A percentile compares a stretch with the other conserved stretches of the same genome.
These are phyloP conservation scores for Clupea harengus DNA, from an alignment of 2,113 vertebrate genomes.

Conservation along the genomic window DNA sequence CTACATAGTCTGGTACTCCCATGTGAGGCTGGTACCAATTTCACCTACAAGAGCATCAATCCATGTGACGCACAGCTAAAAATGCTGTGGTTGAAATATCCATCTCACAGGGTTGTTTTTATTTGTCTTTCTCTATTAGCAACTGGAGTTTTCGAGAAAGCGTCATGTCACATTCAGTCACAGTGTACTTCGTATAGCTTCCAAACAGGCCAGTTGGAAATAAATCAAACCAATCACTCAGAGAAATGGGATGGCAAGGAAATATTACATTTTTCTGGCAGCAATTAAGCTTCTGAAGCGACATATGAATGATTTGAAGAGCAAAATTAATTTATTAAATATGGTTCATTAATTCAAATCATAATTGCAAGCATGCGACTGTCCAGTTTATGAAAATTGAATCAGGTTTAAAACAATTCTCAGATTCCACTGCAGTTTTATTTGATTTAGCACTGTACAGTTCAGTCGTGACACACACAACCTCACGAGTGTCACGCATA, in stretches of 20 bases:
- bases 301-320: constrained; percentile 40
- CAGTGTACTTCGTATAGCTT: no score
- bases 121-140: not conserved
- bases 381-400: constrained; percentile 23
- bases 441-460: not conserved
- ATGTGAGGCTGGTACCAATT: no score
- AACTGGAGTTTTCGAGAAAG: not conserved
- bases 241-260: constrained; percentile 25
- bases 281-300: constrained; percentile 22
- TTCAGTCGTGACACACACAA: not conserved
- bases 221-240: constrained; percentile 21
- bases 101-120: not conserved
- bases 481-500: not conserved
- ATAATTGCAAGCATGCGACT: constrained; percentile 13
- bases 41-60: no score
- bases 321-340: not conserved
- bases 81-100: not conserved
- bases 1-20: no score
- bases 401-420: constrained; percentile 20
- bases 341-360: constrained; percentile 36
- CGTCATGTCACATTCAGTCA: not conserved
- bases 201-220: no score
- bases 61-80: not conserved
- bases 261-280: not conserved
- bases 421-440: not conserved